Conservation (phyloP, 2,113 vertebrate species). For the Emydura subglobosa region DNA sequence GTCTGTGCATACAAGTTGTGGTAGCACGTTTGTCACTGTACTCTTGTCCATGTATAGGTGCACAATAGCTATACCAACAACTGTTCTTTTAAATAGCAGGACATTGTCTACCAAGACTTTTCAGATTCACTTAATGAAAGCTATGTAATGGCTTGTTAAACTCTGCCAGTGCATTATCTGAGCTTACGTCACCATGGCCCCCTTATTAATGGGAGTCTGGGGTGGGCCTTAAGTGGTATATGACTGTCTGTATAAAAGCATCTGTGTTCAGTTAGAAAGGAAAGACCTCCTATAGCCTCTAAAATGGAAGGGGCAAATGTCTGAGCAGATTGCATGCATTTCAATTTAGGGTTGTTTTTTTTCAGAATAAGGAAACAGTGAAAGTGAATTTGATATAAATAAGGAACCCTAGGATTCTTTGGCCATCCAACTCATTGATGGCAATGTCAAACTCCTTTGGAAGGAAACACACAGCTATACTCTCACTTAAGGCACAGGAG, state of each 20-base stretch:
- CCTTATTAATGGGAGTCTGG: background rate
- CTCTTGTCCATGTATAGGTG: background rate
- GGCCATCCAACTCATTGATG: too few relatives aligned
- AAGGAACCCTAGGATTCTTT: background rate
- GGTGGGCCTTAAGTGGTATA: background rate
- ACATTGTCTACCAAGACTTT: background rate
- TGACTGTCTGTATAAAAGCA: background rate
- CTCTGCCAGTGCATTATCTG: background rate
- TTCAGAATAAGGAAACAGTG: background rate
- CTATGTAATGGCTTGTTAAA: background rate
- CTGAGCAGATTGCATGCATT: background rate
- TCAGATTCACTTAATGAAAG: background rate
- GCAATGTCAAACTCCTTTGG: background rate
- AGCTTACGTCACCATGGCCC: background rate
- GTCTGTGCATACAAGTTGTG: background rate
- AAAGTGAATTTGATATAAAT: background rate
- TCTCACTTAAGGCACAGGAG: background rate
- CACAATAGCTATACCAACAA: background rate
- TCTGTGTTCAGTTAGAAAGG: background rate
- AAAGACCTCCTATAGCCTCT: background rate
- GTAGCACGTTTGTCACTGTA: background rate
- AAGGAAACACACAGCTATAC: background rate
- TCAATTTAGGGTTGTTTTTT: background rate
- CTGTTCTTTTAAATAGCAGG: background rate
- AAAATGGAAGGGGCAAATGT: background rate